Evolutionary conservation across 2,113 vertebrate genomes (phyloP).

Genomic region (Pao palembangensis): DNA sequence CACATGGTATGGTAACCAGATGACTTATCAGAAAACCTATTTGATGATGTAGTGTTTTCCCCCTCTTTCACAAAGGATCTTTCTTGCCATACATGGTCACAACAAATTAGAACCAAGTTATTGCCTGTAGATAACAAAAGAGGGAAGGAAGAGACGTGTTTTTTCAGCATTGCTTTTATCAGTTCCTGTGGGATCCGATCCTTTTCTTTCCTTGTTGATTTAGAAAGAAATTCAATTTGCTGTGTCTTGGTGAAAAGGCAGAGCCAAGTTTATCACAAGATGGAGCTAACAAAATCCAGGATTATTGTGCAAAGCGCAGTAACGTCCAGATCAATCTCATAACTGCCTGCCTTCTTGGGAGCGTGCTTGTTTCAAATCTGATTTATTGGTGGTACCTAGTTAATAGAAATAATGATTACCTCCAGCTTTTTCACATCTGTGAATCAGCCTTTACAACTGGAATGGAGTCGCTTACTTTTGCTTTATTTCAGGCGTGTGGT

Average conservation of each 20-base stretch:
- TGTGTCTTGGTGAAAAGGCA: conserved; percentile 6
- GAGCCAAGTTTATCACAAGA: background rate
- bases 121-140: conserved; percentile 30
- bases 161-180: background rate
- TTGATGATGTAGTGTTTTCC: conserved; percentile 46
- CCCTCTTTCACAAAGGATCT: conserved; percentile 3
- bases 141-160: conserved; percentile 5
- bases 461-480: conserved; percentile 1
- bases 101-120: conserved; percentile 14
- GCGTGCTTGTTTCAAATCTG: too few relatives aligned
- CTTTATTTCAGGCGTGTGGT: conserved; percentile 6
- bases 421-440: too few relatives aligned
- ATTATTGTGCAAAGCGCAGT: too few relatives aligned
- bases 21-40: conserved; percentile 55
- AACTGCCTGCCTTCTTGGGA: too few relatives aligned
- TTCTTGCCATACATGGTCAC: conserved; percentile 63
- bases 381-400: too few relatives aligned
- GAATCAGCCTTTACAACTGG: background rate
- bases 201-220: background rate
- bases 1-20: conserved; percentile 53
- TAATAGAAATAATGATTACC: too few relatives aligned
- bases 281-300: too few relatives aligned
- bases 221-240: conserved; percentile 3
- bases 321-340: too few relatives aligned
- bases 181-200: background rate